A percentile compares a stretch with the other conserved stretches of the same genome.
Evolutionary conservation across 2,888 invertebrate species (phyloP).

Genomic region (Sesamia inferens): DNA sequence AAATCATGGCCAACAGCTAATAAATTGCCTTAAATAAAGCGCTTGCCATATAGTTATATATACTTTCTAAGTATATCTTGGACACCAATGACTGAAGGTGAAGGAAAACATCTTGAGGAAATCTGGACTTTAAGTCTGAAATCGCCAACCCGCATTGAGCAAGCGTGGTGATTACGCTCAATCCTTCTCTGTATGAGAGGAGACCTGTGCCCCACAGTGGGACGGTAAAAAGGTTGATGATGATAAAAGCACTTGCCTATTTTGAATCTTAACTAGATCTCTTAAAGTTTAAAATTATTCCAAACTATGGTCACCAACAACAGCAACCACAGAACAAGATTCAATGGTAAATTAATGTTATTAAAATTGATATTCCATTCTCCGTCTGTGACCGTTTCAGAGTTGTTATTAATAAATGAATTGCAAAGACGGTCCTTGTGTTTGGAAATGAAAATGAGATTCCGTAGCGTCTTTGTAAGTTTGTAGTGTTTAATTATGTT

Average conservation of each 20-base stretch:
- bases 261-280: background rate
- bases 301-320: background rate
- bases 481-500: slow-evolving; percentile 15
- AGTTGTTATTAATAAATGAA: slow-evolving; percentile 25
- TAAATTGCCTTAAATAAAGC: background rate
- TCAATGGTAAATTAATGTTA: slow-evolving; percentile 14
- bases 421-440: slow-evolving; percentile 24
- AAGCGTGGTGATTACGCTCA: no score
- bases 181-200: no score
- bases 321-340: slow-evolving; percentile 3
- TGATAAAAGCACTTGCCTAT: background rate
- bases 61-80: no score
- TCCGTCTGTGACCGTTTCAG: slow-evolving; percentile 8
- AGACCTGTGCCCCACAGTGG: no score
- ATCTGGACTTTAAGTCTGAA: no score
- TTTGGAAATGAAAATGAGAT: slow-evolving; percentile 24
- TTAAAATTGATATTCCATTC: slow-evolving; percentile 23
- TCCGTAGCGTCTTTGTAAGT: slow-evolving; percentile 14
- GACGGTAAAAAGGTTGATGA: no score
- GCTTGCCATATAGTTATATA: no score
- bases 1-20: background rate
- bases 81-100: no score
- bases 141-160: no score
- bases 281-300: no score
- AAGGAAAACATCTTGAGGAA: no score